Conservation (phyloP, 92 coral and sea anemone genomes). For the Zoanthus gigantus region DNA sequence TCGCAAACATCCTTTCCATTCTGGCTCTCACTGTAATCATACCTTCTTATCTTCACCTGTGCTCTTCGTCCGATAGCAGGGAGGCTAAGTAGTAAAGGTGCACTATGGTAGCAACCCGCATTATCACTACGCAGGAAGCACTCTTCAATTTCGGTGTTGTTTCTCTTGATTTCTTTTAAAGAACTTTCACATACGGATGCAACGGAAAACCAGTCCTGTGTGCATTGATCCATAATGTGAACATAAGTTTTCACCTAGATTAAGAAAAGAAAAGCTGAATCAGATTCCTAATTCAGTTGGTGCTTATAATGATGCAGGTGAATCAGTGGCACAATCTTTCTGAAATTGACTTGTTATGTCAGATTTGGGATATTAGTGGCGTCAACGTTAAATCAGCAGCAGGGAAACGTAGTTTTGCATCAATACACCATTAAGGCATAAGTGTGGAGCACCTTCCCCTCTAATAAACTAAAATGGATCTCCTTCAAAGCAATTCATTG, state of each 20-base stretch:
- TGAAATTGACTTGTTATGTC: constrained; percentile 27
- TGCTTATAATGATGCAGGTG: constrained; percentile 25
- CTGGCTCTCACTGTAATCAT: neutral
- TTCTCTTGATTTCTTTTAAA: neutral
- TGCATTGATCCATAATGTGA: constrained; percentile 10
- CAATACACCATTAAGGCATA: constrained; percentile 34
- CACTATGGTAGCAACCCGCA: constrained; percentile 61
- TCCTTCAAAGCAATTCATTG: constrained; percentile 22
- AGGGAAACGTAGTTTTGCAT: constrained; percentile 34
- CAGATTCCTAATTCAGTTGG: constrained; percentile 32
- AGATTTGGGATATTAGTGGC: constrained; percentile 26
- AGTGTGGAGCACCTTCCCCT: constrained; percentile 32
- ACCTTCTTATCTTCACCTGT: neutral
- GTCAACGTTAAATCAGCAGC: constrained; percentile 32
- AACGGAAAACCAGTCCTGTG: constrained; percentile 26
- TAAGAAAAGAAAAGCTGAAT: constrained; percentile 27
- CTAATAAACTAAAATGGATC: constrained; percentile 24
- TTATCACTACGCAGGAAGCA: constrained; percentile 4
- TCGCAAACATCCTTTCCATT: neutral
- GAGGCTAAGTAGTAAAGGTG: constrained; percentile 49
- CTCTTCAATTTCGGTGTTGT: constrained; percentile 3
- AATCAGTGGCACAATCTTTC: constrained; percentile 18
- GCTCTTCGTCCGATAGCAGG: constrained; percentile 50
- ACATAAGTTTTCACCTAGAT: neutral
- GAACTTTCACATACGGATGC: constrained; percentile 24